Percentiles rank a stretch among this genome's conserved stretches.
Evolutionary conservation across 2,888 invertebrate species (phyloP).

Genomic region (Leucophenga maculata): DNA sequence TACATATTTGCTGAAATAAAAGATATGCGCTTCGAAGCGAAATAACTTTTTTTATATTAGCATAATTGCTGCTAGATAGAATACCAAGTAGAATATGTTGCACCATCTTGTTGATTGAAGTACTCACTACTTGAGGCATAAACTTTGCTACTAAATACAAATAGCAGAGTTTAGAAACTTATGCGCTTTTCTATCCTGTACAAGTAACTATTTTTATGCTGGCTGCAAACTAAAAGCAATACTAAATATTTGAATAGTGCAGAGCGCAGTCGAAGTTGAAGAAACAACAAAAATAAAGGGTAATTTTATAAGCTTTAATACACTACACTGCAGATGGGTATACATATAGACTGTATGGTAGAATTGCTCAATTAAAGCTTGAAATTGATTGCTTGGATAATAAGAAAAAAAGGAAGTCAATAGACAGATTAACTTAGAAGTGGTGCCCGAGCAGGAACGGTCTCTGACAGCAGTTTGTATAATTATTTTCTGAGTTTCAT

Average conservation of each 20-base stretch:
- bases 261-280: neutral
- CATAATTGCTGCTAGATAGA: neutral
- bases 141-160: neutral
- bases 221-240: neutral
- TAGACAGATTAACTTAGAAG: too few species aligned
- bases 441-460: neutral
- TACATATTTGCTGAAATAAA: too few species aligned
- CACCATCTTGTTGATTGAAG: neutral
- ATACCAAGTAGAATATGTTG: neutral
- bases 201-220: neutral
- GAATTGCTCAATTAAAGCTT: too few species aligned
- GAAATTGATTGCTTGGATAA: too few species aligned
- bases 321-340: too few species aligned
- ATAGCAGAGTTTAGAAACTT: too few species aligned
- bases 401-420: too few species aligned
- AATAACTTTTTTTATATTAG: neutral
- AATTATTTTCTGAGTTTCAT: too few species aligned
- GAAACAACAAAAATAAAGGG: neutral
- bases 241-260: neutral
- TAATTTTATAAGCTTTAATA: neutral
- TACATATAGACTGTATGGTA: neutral
- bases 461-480: too few species aligned
- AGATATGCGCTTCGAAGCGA: too few species aligned
- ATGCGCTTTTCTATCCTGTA: too few species aligned
- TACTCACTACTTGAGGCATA: constrained; percentile 1